These are phyloP conservation scores for Dryas iulia DNA, from an alignment of 1,140 invertebrate genomes.

Conservation along the genomic window DNA sequence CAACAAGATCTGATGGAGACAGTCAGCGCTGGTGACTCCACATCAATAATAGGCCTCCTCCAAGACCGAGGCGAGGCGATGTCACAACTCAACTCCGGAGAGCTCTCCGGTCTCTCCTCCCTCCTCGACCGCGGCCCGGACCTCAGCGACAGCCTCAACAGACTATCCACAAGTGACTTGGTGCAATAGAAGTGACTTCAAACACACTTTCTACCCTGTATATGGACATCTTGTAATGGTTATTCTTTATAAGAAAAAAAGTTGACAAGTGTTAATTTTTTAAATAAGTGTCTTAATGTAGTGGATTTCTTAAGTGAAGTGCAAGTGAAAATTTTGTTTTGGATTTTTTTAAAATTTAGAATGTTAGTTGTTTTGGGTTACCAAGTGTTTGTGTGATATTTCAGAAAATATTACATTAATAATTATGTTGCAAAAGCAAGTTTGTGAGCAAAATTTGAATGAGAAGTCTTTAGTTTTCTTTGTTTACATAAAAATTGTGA, in stretches of 20 bases:
- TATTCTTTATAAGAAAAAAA: not conserved
- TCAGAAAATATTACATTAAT: too few species aligned
- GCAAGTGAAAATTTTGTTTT: too few species aligned
- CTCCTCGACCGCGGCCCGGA: slow-evolving; percentile 42
- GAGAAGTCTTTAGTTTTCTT: not conserved
- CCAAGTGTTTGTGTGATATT: too few species aligned
- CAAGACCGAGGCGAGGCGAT: slow-evolving; percentile 33
- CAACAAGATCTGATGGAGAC: slow-evolving; percentile 41
- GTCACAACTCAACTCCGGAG: slow-evolving; percentile 38
- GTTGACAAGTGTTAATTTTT: not conserved
- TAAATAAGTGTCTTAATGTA: not conserved
- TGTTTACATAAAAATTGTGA: slow-evolving; percentile 8
- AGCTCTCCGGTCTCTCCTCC: slow-evolving; percentile 39
- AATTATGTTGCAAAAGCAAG: too few species aligned
- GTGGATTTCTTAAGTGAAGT: too few species aligned
- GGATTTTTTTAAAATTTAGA: too few species aligned
- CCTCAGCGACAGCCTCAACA: slow-evolving; percentile 49
- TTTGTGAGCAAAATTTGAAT: too few species aligned
- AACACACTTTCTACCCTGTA: not conserved
- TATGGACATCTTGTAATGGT: not conserved
- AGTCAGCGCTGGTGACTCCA: slow-evolving; percentile 28
- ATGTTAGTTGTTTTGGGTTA: too few species aligned
- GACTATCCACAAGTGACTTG: slow-evolving; percentile 50
- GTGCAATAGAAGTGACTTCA: slow-evolving; percentile 4
- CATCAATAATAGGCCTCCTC: slow-evolving; percentile 42